phyloP scores from a whole-genome alignment of 2,113 vertebrate genomes.

The Todiramphus chloris region DNA sequence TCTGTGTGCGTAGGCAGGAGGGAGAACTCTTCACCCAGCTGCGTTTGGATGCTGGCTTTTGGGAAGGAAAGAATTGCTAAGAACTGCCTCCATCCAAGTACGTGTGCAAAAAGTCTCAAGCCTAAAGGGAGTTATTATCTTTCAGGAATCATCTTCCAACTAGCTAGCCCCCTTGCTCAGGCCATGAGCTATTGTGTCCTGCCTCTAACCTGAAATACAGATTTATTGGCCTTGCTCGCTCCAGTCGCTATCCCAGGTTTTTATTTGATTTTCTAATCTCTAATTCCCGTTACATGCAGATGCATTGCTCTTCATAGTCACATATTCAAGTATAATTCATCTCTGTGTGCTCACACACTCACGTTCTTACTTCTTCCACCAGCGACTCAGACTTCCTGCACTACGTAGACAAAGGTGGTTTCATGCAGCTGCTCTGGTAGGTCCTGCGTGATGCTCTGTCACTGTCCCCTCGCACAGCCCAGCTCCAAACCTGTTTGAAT shows the following conservation, averaged over 20 bases:
- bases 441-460: neutral
- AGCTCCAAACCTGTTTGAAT: no score
- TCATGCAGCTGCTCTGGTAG: neutral
- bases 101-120: neutral
- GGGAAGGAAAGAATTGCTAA: neutral
- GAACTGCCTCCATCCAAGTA: neutral
- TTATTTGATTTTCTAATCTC: neutral
- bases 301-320: no score
- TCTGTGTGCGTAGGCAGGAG: constrained; percentile 13
- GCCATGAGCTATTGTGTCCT: neutral
- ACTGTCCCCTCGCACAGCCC: no score
- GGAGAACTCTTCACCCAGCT: constrained; percentile 46
- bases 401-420: neutral
- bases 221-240: neutral
- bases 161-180: neutral
- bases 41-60: neutral
- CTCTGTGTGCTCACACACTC: neutral
- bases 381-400: neutral
- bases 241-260: neutral
- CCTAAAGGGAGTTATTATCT: neutral
- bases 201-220: neutral
- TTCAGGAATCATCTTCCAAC: neutral
- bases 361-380: neutral
- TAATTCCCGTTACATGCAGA: neutral
- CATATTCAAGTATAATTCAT: neutral